Base-by-base conservation (phyloP, 2,888 invertebrate species). In the Lasioglossum zephyrum region DNA sequence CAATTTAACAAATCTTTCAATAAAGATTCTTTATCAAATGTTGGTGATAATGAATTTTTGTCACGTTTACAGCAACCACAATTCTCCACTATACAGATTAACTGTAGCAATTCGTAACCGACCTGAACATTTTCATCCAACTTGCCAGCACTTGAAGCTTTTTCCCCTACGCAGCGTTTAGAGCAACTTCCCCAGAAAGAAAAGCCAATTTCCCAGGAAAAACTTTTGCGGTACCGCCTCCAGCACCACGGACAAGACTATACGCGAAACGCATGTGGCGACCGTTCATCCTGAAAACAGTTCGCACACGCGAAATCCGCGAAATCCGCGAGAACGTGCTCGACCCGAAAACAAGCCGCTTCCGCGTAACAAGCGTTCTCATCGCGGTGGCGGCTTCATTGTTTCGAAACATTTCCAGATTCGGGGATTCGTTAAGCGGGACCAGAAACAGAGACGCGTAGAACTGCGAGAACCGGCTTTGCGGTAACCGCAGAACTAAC, bases 401-500 rank as follows among this genome's bases (percentile, higher is more conserved):
- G 57, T 57, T 57, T n/a, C 57, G n/a, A 1, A 57, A 57, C n/a
- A 9, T 57, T 57, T 57, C 57, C n/a, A n/a, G 9, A 11, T 57
- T 57, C 57, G 57, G 11, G 57, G 4, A 57, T 57, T 57, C n/a
- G 57, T 57, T 57, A 22, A n/a, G n/a, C 57, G n/a, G n/a, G 57
- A 11, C n/a, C n/a, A 57, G 57, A 11, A n/a, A 57, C 57, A n/a
- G n/a, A 57, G 57, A 57, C n/a, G 57, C n/a, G 57, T 11, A 4
- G n/a, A 57, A 57, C n/a, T 57, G 57, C 11, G n/a, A 57, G 57
- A n/a, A 77, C 73, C n/a, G 66, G 31, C n/a, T 60, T 83, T 74
- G 53, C 85, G 73, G 73, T 77, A 83, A 82, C 66, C 77, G 53
- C 82, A 78, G 70, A 85, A 87, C 77, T 73, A 77, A 49, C n/a